Evolutionary conservation across 2,888 invertebrate genomes (phyloP).

Genomic region (Epinotia demarniana): DNA sequence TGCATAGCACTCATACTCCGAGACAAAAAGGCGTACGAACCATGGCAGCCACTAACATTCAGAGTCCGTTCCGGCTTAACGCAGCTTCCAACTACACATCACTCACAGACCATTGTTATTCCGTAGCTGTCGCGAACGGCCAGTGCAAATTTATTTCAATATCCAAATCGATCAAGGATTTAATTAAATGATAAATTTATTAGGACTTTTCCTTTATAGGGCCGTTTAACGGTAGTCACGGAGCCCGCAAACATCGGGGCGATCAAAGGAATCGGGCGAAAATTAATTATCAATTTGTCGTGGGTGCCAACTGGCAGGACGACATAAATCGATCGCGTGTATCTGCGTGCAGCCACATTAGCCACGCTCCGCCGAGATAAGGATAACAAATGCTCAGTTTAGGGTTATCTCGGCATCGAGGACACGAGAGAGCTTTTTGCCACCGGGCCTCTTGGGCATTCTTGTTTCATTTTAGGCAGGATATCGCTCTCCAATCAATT

Average conservation of each 20-base stretch:
- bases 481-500: constrained; percentile 49
- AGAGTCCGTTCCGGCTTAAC: constrained; percentile 2
- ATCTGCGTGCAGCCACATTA: constrained; percentile 81
- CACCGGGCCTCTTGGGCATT: constrained; percentile 77
- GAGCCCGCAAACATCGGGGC: constrained; percentile 77
- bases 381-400: constrained; percentile 84
- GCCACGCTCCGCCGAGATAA: constrained; percentile 82
- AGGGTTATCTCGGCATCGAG: constrained; percentile 83
- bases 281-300: constrained; percentile 85
- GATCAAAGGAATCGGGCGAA: constrained; percentile 78
- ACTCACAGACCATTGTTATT: constrained; percentile 55
- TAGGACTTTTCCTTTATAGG: constrained; percentile 51
- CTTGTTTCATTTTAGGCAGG: constrained; percentile 59
- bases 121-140: constrained; percentile 11
- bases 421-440: constrained; percentile 84
- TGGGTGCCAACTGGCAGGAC: constrained; percentile 73
- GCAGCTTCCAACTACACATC: constrained; percentile 57
- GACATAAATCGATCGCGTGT: constrained; percentile 83
- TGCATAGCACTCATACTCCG: constrained; percentile 52
- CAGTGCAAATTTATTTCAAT: constrained; percentile 44
- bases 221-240: constrained; percentile 66
- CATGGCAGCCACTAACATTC: constrained; percentile 3
- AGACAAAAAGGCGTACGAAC: constrained; percentile 30
- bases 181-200: constrained; percentile 40
- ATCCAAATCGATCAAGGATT: constrained; percentile 44